A percentile compares a stretch with the other conserved stretches of the same genome.
These are phyloP conservation scores for Kradibia gibbosae DNA, from an alignment of 1,140 invertebrate genomes.

Conservation along the genomic window DNA sequence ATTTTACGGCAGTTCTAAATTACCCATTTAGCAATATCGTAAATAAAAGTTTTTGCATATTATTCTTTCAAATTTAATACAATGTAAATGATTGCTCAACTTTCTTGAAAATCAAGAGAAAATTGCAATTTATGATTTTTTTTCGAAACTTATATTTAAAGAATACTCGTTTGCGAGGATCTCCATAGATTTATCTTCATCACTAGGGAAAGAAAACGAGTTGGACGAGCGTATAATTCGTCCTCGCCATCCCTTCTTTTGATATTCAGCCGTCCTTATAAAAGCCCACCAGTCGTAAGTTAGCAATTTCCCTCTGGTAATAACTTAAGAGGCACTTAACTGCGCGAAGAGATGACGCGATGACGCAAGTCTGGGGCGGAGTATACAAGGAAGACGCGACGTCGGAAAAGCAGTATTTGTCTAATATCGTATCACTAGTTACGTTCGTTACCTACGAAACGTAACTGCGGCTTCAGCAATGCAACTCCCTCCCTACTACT, in stretches of 20 bases:
- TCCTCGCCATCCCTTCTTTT: too few relatives aligned
- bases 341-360: neutral
- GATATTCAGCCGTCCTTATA: neutral
- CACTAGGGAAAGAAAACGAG: neutral
- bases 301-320: constrained; percentile 34
- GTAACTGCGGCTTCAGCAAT: neutral
- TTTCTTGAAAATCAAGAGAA: neutral
- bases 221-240: constrained; percentile 29
- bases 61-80: neutral
- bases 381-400: neutral
- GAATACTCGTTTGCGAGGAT: neutral
- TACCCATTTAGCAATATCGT: too few relatives aligned
- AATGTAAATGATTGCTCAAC: neutral
- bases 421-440: constrained; percentile 20
- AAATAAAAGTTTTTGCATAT: too few relatives aligned
- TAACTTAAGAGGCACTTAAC: constrained; percentile 42
- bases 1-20: too few relatives aligned
- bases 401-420: constrained; percentile 4
- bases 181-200: neutral
- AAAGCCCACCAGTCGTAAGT: constrained; percentile 26
- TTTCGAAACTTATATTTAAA: neutral
- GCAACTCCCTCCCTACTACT: constrained; percentile 4
- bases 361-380: neutral
- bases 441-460: constrained; percentile 6
- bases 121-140: neutral